Base-by-base conservation (phyloP, 1,140 invertebrate genomes). In the Hylaeus anthracinus region DNA sequence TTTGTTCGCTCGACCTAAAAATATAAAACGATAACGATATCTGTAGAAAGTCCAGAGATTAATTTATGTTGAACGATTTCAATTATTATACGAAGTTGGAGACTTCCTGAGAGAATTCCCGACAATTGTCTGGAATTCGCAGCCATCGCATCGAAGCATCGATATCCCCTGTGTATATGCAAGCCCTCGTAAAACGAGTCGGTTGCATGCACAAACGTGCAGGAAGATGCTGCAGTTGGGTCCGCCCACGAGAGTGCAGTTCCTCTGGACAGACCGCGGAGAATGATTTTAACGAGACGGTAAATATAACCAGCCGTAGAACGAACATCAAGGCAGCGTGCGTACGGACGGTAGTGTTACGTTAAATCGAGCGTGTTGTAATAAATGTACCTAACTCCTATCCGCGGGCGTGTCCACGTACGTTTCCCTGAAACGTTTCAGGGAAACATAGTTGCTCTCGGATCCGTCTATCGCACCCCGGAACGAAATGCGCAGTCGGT, bases 291-390 rank as follows among this genome's bases (percentile, higher is more conserved):
- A 87, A 85, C 86, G 76, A 83, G 81, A 76, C 78, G 79, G 86
- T 85, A 87, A 87, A 87, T 87, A 87, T 87, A 87, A 85, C 79
- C 86, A 72, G 81, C 76, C 67, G 48, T 37, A 12, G 67, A 70
- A 53, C 43, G 48, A 51, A 67, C 15, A 43, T 6, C 43, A 51
- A n/a, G 37, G 26, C 51, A 6, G 9, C n/a, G 6, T 53, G 3
- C 48, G 37, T 14, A 39, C 12, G 0, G 12, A 0, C 15, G 6
- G 43, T 41, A 26, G 64, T 48, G 64, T 66, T 66, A 43, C 64
- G 64, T 66, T 48, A 66, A 66, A 66, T 66, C 64, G 64, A 66
- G 43, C 64, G 43, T 66, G 64, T 66, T 9, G 64, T 43, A 70
- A 37, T 39, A 39, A 10, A 70, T 15, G 45, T 41, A 14, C 45